phyloP scores from a whole-genome alignment of 2,797 vertebrate genomes.

The Triplophysa bombifrons region DNA sequence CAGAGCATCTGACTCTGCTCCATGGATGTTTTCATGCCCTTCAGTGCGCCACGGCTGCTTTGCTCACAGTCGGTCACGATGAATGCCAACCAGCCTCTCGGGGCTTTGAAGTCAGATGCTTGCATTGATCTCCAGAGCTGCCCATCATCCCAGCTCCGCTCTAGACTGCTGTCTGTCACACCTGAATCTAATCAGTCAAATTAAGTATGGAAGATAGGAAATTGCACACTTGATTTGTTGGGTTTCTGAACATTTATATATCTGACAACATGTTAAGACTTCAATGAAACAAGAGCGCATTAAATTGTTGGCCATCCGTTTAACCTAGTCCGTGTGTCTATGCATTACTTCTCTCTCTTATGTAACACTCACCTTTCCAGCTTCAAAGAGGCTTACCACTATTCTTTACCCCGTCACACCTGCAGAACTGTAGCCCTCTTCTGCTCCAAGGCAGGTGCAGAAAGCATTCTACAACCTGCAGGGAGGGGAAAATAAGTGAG shows the following conservation, averaged over 20 bases:
- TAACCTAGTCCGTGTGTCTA: background rate
- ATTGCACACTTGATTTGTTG: constrained; percentile 3
- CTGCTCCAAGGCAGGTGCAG: background rate
- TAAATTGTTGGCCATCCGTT: background rate
- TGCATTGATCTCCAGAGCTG: constrained; percentile 55
- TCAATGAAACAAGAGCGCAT: background rate
- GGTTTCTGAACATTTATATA: background rate
- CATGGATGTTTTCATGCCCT: constrained; percentile 41
- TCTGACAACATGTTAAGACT: background rate
- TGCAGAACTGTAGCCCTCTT: constrained; percentile 5
- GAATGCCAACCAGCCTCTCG: constrained; percentile 51
- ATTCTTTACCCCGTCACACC: constrained; percentile 18
- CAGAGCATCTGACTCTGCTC: background rate
- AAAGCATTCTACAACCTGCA: background rate
- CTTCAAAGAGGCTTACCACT: constrained; percentile 28
- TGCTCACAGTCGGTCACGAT: constrained; percentile 34
- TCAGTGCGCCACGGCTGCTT: constrained; percentile 23
- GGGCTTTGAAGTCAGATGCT: constrained; percentile 53
- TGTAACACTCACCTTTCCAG: background rate
- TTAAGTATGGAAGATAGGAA: background rate
- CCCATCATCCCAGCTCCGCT: constrained; percentile 42
- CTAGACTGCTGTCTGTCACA: constrained; percentile 34
- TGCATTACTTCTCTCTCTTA: background rate
- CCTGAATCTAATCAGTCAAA: background rate
- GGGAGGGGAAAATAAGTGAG: background rate